Evolutionary conservation across 1,140 invertebrate genomes (phyloP).

Genomic region (Diabrotica undecimpunctata): DNA sequence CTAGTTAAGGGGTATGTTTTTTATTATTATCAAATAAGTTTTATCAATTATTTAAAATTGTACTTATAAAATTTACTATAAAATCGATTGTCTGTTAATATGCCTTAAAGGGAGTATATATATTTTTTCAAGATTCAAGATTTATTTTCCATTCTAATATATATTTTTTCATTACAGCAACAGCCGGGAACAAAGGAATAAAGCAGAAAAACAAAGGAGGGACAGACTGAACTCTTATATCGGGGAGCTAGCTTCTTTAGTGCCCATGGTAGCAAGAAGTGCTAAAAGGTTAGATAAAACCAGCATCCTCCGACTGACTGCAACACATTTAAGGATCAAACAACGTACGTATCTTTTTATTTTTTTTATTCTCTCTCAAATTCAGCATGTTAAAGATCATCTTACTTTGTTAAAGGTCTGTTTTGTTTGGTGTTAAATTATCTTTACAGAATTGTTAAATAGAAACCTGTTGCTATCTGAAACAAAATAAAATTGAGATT

Average conservation of each 20-base stretch:
- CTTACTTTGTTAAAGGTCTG: too few species aligned
- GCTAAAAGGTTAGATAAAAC: slow-evolving; percentile 85
- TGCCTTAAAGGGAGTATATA: too few species aligned
- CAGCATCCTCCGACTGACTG: slow-evolving; percentile 77
- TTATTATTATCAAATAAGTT: too few species aligned
- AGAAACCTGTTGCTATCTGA: background rate
- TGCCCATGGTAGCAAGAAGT: slow-evolving; percentile 77
- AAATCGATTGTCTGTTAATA: too few species aligned
- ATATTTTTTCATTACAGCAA: slow-evolving; percentile 56
- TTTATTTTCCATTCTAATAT: too few species aligned
- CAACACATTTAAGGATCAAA: slow-evolving; percentile 67
- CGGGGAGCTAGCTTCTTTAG: slow-evolving; percentile 71
- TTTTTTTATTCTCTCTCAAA: background rate
- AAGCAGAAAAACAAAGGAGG: slow-evolving; percentile 82
- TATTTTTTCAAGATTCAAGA: too few species aligned
- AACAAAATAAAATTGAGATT: too few species aligned
- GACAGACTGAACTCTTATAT: slow-evolving; percentile 88
- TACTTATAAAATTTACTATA: too few species aligned
- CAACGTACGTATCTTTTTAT: slow-evolving; percentile 54
- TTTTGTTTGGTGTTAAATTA: background rate
- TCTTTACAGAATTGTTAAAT: background rate
- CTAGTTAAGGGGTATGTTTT: too few species aligned
- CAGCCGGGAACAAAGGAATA: slow-evolving; percentile 72
- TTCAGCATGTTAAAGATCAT: background rate
- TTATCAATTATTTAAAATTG: too few species aligned